Percentiles rank a stretch among this genome's conserved stretches.
These are phyloP conservation scores for Sycophaga agraensis DNA, from an alignment of 1,140 invertebrate genomes.

Conservation along the genomic window DNA sequence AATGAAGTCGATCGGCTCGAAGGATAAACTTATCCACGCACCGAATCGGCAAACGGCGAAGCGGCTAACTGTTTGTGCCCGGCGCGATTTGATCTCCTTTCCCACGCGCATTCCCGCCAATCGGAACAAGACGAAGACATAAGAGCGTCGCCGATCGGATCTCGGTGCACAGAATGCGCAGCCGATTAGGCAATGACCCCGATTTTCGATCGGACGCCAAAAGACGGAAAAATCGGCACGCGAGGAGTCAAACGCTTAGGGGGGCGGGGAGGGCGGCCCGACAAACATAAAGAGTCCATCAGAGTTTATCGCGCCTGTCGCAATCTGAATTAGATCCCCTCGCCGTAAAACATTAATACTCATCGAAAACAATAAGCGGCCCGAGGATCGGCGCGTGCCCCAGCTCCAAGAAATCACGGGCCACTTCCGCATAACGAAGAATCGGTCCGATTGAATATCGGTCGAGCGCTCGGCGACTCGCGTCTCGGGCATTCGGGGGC, in stretches of 20 bases:
- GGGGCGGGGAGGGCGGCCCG: conserved; percentile 32
- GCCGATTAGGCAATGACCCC: too few relatives aligned
- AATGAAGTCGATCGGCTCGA: background rate
- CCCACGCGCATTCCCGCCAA: too few relatives aligned
- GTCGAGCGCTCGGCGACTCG: too few relatives aligned
- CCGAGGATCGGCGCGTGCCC: background rate
- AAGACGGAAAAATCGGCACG: background rate
- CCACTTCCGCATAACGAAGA: background rate
- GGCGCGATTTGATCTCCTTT: too few relatives aligned
- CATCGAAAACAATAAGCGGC: conserved; percentile 10
- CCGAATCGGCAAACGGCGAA: too few relatives aligned
- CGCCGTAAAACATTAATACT: conserved; percentile 9
- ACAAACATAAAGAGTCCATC: conserved; percentile 21
- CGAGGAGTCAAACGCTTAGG: background rate
- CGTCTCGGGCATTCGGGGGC: too few relatives aligned
- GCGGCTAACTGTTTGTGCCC: too few relatives aligned
- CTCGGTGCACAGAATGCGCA: too few relatives aligned
- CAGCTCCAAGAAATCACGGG: background rate
- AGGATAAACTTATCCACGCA: too few relatives aligned
- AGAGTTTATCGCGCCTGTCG: background rate
- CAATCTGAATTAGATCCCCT: background rate
- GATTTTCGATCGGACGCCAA: too few relatives aligned
- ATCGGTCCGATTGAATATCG: background rate
- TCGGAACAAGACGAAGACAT: too few relatives aligned
- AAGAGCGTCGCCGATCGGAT: too few relatives aligned